Percentiles rank a stretch among this genome's conserved stretches.
Evolutionary conservation across 2,113 vertebrate species (phyloP).

Genomic region (Apodemus sylvaticus): DNA sequence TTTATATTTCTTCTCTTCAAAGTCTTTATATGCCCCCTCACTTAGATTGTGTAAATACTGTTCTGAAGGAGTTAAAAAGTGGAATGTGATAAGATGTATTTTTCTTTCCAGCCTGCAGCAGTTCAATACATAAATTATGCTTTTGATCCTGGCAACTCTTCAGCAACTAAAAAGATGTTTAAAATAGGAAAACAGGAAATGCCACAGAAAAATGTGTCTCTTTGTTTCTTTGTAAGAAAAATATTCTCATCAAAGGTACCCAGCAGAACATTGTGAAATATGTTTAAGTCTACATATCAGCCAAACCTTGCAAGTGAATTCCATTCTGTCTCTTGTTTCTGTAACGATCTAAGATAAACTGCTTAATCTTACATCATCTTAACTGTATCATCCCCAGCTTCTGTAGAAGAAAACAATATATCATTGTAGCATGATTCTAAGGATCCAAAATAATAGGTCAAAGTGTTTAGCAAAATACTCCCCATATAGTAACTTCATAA

Average conservation of each 20-base stretch:
- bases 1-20: not conserved
- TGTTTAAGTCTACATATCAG: constrained; percentile 15
- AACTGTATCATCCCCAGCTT: not conserved
- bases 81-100: constrained; percentile 60
- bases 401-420: constrained; percentile 27
- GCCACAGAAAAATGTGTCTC: constrained; percentile 74
- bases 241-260: constrained; percentile 13
- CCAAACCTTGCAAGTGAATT: constrained; percentile 55
- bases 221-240: constrained; percentile 74
- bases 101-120: constrained; percentile 60
- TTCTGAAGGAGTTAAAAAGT: constrained; percentile 71
- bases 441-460: constrained; percentile 4
- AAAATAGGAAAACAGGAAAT: constrained; percentile 80
- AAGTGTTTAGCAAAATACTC: not conserved
- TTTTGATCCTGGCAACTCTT: constrained; percentile 74
- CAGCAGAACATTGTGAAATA: constrained; percentile 50
- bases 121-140: constrained; percentile 71
- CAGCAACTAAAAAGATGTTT: constrained; percentile 71
- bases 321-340: not conserved
- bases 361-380: not conserved
- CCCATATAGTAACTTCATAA: not conserved
- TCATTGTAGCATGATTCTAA: not conserved
- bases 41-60: not conserved
- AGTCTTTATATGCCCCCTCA: not conserved
- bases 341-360: constrained; percentile 32